Evolutionary conservation across 2,888 invertebrate genomes (phyloP).

Genomic region (Apocheima hispidaria): DNA sequence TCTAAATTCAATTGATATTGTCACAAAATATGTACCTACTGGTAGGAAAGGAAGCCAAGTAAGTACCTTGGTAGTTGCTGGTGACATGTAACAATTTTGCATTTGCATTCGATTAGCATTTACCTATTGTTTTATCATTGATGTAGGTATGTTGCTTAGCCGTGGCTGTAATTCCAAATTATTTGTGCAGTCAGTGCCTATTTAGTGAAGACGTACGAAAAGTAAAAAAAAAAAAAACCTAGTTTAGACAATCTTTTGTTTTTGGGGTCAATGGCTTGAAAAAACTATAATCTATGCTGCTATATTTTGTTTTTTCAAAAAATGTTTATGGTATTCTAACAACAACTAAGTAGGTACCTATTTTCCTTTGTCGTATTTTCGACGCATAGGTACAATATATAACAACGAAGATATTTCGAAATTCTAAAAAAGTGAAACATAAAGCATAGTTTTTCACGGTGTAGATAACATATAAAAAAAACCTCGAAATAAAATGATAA

Average conservation of each 20-base stretch:
- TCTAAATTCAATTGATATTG: constrained; percentile 1
- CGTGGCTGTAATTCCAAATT: constrained; percentile 25
- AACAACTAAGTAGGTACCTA: no score
- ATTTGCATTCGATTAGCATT: constrained; percentile 51
- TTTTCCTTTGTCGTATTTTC: background rate
- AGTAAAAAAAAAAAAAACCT: background rate
- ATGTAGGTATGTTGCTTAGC: constrained; percentile 15
- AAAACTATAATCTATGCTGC: no score
- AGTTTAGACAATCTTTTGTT: background rate
- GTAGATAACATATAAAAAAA: no score
- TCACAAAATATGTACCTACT: no score
- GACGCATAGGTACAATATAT: no score
- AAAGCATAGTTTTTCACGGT: no score
- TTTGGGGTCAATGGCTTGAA: no score
- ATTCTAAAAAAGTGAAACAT: no score
- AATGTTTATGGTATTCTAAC: no score
- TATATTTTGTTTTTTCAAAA: no score
- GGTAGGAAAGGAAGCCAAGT: constrained; percentile 7
- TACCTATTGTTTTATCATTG: constrained; percentile 35
- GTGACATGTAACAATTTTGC: constrained; percentile 46
- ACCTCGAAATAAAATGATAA: no score
- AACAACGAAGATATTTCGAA: no score
- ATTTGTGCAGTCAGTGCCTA: background rate
- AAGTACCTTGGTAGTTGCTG: constrained; percentile 6
- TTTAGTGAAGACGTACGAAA: background rate